Evolutionary conservation across 2,113 vertebrate species (phyloP).

Genomic region (Cyrtonyx montezumae): DNA sequence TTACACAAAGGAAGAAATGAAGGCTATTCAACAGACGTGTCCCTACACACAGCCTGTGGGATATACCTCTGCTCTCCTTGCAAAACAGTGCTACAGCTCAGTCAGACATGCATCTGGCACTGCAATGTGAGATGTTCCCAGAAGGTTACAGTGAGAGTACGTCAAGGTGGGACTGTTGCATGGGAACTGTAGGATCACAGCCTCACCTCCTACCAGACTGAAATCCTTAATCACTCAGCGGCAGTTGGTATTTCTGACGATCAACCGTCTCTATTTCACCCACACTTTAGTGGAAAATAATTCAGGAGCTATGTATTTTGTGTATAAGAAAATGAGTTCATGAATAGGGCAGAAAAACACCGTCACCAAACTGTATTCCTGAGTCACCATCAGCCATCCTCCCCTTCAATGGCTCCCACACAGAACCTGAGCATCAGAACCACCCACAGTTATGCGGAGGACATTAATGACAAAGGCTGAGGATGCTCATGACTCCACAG

Average conservation of each 20-base stretch:
- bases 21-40: not conserved
- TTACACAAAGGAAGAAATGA: not conserved
- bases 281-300: not conserved
- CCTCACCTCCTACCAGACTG: fast-evolving
- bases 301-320: not conserved
- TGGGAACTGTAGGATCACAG: no score
- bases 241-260: not conserved
- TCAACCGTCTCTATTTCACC: not conserved
- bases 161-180: not conserved
- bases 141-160: not conserved
- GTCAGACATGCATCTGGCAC: not conserved
- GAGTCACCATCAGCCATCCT: not conserved
- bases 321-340: not conserved
- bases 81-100: not conserved
- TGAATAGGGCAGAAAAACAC: not conserved
- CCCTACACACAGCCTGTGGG: not conserved
- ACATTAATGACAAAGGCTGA: not conserved
- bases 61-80: not conserved
- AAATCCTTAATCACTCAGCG: not conserved
- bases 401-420: not conserved
- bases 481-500: not conserved
- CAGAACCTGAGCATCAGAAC: not conserved
- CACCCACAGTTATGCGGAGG: not conserved
- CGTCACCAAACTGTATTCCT: not conserved
- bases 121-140: not conserved